These are phyloP conservation scores for Neocrepidodera transversa DNA, from an alignment of 2,888 invertebrate species.

Conservation along the genomic window DNA sequence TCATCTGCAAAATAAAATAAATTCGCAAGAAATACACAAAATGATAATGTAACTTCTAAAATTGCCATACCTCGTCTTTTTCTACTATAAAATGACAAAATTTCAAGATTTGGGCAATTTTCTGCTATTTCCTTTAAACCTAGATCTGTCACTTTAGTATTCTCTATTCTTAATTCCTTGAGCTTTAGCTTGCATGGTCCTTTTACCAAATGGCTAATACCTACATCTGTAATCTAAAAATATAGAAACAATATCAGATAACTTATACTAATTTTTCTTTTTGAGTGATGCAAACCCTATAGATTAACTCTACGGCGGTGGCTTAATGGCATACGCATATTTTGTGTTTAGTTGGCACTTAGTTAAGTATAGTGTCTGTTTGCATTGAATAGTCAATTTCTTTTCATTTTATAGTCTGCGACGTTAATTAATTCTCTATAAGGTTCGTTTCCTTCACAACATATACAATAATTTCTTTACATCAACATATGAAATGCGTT, in stretches of 20 bases:
- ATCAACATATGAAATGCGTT: too few species aligned
- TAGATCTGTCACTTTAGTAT: constrained; percentile 47
- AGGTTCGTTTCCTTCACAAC: too few species aligned
- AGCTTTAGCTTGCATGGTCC: constrained; percentile 49
- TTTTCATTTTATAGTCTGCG: too few species aligned
- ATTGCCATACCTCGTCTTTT: constrained; percentile 28
- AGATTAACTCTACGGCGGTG: too few species aligned
- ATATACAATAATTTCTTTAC: too few species aligned
- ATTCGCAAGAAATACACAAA: too few species aligned
- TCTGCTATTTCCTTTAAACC: constrained; percentile 50
- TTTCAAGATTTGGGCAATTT: constrained; percentile 52
- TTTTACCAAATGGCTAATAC: constrained; percentile 48
- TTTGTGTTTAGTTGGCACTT: too few species aligned
- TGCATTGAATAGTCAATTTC: too few species aligned
- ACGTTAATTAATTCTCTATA: too few species aligned
- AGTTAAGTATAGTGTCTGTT: too few species aligned
- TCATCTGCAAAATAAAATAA: constrained; percentile 32
- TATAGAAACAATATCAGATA: too few species aligned
- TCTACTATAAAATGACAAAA: constrained; percentile 50
- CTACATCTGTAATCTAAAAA: constrained; percentile 54
- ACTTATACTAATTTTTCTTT: neutral
- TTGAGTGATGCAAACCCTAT: neutral
- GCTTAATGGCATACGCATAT: too few species aligned
- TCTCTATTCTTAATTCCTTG: constrained; percentile 53
- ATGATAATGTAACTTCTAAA: neutral